Evolutionary conservation across 2,888 invertebrate species (phyloP), one percentile per base, ranked within the genome.

Genomic region (Trissolcus brochymenae): DNA sequence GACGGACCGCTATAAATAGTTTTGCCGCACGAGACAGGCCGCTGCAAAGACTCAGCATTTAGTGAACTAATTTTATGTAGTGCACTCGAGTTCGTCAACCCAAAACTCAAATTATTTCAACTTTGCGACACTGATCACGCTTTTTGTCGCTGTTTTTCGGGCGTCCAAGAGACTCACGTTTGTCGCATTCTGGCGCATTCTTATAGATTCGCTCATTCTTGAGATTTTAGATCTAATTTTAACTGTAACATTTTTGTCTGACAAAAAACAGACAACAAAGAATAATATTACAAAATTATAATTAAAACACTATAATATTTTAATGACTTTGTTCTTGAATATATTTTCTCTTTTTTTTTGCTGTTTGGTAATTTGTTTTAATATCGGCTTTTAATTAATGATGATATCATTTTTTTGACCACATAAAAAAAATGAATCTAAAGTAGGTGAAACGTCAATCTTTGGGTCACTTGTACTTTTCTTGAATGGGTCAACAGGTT

Each of bases 31-130:
- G 84, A 84, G 84, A 82, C 82, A 68, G 76, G 79, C 81, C 80
- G 81, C 81, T 84, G 82, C 83, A 81, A 81, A 35, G 79, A 80
- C 80, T 77, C 84, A 85, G 83, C 79, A 80, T 79, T 82, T 79
- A 79, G 79, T 84, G 82, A 82, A 87, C 86, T 87, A 87, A 87
- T 86, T 87, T 81, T 84, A 81, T 82, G 84, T 82, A 82, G 81
- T 82, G 80, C 74, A 80, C 80, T 79, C 76, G 84, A 78, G 87
- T 85, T 87, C 87, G 79, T 87, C 85, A 81, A 86, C 86, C 87
- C 81, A 81, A 60, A 64, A 54, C 67, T 71, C 75, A 51, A 73
- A 76, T 56, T 60, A 67, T 72, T 79, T 80, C 76, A 70, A 66
- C 41, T 53, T 54, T n/a, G 46, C 4, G 7, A 11, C 16, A n/a